These are phyloP conservation scores for Coluber constrictor DNA, from an alignment of 2,797 vertebrate species.

Conservation along the genomic window DNA sequence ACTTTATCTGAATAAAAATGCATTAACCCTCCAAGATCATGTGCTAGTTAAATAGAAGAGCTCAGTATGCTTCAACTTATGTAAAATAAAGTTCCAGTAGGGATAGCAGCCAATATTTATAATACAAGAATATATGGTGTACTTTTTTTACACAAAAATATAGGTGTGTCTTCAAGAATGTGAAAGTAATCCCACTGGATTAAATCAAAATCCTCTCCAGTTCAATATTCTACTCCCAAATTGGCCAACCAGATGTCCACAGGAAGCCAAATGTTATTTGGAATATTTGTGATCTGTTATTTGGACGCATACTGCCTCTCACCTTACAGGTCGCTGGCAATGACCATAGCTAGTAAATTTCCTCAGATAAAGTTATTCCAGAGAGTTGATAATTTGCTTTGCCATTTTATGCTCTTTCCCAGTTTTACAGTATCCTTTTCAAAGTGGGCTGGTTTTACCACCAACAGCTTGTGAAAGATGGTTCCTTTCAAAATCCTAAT, in stretches of 20 bases:
- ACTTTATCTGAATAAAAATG: constrained; percentile 25
- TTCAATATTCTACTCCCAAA: background rate
- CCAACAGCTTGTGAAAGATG: background rate
- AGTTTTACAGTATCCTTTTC: background rate
- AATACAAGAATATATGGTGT: background rate
- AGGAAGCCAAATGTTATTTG: background rate
- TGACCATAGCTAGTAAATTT: background rate
- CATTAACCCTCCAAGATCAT: constrained; percentile 21
- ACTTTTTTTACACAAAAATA: background rate
- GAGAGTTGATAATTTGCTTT: background rate
- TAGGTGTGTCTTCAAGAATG: background rate
- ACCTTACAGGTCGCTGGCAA: background rate
- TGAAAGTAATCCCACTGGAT: background rate
- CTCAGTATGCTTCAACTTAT: background rate
- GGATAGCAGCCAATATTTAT: background rate
- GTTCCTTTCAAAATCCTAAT: background rate
- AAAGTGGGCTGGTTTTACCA: background rate
- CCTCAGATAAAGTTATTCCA: background rate
- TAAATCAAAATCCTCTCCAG: background rate
- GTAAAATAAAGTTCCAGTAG: background rate
- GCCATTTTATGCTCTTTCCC: background rate
- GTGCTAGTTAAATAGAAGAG: background rate
- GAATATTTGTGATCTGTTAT: background rate
- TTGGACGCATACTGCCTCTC: background rate
- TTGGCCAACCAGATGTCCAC: background rate